Evolutionary conservation across 2,888 invertebrate species (phyloP).

Genomic region (Andricus quercusramuli): DNA sequence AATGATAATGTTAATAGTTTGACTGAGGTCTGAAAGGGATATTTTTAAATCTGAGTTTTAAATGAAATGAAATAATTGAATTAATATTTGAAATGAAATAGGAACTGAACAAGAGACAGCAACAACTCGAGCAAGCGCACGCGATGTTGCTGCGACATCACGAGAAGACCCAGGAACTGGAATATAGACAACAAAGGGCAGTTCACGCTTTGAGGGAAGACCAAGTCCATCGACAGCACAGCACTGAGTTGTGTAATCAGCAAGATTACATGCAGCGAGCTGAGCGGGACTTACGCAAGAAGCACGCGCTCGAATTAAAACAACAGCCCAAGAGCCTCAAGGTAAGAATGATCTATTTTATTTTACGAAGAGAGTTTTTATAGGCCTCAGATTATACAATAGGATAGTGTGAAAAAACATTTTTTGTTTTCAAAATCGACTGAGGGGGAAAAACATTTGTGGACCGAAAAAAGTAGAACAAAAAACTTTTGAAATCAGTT

Average conservation of each 20-base stretch:
- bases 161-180: slow-evolving; percentile 97
- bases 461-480: too few species aligned
- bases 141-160: slow-evolving; percentile 96
- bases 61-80: background rate
- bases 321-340: slow-evolving; percentile 99
- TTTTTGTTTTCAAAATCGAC: too few species aligned
- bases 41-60: background rate
- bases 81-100: slow-evolving; percentile 73
- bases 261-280: slow-evolving; percentile 97
- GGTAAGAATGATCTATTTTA: slow-evolving; percentile 80
- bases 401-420: too few species aligned
- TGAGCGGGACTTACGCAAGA: slow-evolving; percentile 96
- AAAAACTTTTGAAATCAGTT: too few species aligned
- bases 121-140: slow-evolving; percentile 97
- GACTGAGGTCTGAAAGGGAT: slow-evolving; percentile 10
- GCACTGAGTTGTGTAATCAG: slow-evolving; percentile 96
- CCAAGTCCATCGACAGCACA: slow-evolving; percentile 93
- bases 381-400: too few species aligned
- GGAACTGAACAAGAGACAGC: slow-evolving; percentile 97
- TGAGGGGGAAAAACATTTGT: too few species aligned
- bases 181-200: slow-evolving; percentile 96
- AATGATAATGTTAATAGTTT: background rate
- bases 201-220: slow-evolving; percentile 95
- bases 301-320: slow-evolving; percentile 97
- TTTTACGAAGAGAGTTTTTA: too few species aligned